phyloP scores from a whole-genome alignment of 2,797 vertebrate species.

The Arctocebus calabarensis region DNA sequence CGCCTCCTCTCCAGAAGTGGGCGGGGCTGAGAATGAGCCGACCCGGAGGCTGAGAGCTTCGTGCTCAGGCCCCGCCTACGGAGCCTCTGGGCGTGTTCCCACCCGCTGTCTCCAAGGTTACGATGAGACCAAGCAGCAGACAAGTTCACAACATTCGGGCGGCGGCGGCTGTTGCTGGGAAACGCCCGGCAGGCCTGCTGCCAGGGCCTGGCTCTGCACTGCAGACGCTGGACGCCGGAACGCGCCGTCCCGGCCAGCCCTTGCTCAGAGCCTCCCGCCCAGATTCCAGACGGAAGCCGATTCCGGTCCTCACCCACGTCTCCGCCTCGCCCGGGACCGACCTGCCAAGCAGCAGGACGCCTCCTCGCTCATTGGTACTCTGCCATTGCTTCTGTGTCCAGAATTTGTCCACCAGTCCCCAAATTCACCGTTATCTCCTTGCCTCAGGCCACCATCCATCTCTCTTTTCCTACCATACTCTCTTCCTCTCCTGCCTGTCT shows the following conservation, averaged over 20 bases:
- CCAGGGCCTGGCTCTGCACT: conserved; percentile 40
- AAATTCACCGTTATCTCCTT: background rate
- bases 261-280: conserved; percentile 22
- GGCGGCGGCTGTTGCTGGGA: conserved; percentile 77
- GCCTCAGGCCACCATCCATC: background rate
- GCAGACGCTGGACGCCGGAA: conserved; percentile 64
- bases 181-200: conserved; percentile 50
- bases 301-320: conserved; percentile 54
- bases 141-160: conserved; percentile 5
- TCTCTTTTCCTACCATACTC: background rate
- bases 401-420: background rate
- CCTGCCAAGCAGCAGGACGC: background rate
- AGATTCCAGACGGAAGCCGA: conserved; percentile 37
- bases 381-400: background rate
- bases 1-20: background rate
- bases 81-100: background rate
- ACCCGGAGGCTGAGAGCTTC: fast-evolving
- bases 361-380: conserved; percentile 11
- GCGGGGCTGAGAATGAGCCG: background rate
- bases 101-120: conserved; percentile 67
- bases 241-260: conserved; percentile 61
- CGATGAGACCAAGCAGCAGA: conserved; percentile 17
- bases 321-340: background rate
- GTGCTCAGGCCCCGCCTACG: background rate
- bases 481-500: background rate